phyloP scores from a whole-genome alignment of 2,888 invertebrate species.

The Odontocolon sp. region DNA sequence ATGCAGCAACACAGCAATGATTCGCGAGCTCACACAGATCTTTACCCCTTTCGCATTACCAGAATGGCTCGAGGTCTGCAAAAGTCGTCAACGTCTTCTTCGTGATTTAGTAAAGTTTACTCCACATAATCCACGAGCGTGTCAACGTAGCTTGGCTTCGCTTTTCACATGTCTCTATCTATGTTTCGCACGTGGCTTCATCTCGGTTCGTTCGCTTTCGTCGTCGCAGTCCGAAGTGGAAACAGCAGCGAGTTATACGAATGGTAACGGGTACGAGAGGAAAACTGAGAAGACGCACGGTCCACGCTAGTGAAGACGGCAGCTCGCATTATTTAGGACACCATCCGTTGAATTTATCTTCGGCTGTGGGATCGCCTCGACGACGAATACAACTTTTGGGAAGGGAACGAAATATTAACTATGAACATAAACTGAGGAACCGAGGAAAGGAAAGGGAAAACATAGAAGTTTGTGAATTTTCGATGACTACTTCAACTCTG shows the following conservation, averaged over 20 bases:
- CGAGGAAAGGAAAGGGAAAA: neutral
- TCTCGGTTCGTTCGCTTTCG: neutral
- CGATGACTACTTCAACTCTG: no score
- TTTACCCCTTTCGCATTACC: conserved; percentile 4
- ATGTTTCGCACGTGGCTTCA: conserved; percentile 23
- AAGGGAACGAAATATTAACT: conserved; percentile 17
- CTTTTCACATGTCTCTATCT: conserved; percentile 26
- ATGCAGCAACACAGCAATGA: conserved; percentile 48
- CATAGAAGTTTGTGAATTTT: no score
- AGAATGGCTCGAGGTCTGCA: neutral
- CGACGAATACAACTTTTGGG: neutral
- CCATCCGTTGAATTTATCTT: conserved; percentile 65
- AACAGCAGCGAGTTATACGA: neutral
- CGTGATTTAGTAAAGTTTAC: conserved; percentile 71
- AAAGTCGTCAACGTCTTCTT: conserved; percentile 50
- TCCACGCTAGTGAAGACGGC: conserved; percentile 64
- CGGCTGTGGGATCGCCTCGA: conserved; percentile 4
- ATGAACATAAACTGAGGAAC: neutral
- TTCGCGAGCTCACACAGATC: conserved; percentile 40
- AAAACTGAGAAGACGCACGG: conserved; percentile 67
- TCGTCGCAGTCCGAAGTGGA: conserved; percentile 10
- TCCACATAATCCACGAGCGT: conserved; percentile 67
- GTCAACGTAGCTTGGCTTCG: conserved; percentile 58
- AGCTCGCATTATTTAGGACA: conserved; percentile 70
- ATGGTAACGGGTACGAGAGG: conserved; percentile 11